Conservation (phyloP, 2,113 vertebrate species). For the Rhinopomastus cyanomelas region DNA sequence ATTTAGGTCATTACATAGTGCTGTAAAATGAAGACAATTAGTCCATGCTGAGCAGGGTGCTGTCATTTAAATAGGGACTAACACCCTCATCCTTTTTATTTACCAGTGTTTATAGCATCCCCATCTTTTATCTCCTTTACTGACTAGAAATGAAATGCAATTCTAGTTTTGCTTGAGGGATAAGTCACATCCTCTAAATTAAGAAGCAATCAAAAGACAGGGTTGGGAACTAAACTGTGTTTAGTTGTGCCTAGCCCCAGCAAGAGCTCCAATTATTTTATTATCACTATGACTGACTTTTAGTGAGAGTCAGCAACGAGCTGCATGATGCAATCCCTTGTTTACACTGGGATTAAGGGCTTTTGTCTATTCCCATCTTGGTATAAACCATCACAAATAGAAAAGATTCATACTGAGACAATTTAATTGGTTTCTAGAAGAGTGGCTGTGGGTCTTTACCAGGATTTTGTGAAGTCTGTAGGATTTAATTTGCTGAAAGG, state of each 20-base stretch:
- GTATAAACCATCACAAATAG: background rate
- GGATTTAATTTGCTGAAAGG: background rate
- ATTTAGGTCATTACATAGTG: background rate
- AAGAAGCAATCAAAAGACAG: background rate
- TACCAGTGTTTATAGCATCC: background rate
- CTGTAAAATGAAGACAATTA: slow-evolving; percentile 47
- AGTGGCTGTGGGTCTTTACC: background rate
- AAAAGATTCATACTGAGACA: background rate
- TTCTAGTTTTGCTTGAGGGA: background rate
- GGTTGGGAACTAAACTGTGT: background rate
- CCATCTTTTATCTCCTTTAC: background rate
- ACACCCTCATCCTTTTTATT: background rate
- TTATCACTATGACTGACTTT: background rate
- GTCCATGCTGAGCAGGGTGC: background rate
- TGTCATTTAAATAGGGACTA: background rate
- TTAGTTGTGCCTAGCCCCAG: background rate
- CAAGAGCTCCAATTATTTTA: background rate
- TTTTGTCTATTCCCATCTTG: background rate
- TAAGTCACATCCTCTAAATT: background rate
- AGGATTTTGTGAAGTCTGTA: background rate
- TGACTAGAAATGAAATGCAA: background rate
- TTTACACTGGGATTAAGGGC: background rate
- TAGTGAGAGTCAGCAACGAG: background rate
- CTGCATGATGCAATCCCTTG: background rate
- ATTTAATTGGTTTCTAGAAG: background rate